These are phyloP conservation scores for Machimus rusticus DNA, from an alignment of 2,888 invertebrate genomes.

Conservation along the genomic window DNA sequence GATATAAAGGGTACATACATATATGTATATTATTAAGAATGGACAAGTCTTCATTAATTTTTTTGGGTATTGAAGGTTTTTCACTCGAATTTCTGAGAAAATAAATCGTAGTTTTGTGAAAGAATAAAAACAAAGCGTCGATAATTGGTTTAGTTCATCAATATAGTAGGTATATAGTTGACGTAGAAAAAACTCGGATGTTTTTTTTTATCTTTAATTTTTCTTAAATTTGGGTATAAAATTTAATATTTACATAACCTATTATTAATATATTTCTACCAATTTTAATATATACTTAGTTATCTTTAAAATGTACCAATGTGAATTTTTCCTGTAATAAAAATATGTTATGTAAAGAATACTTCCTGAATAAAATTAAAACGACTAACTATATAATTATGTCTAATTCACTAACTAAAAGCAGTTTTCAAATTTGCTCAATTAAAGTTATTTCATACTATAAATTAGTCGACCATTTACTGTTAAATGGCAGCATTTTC, in stretches of 20 bases:
- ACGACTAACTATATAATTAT: background rate
- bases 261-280: too few species aligned
- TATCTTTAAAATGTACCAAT: too few species aligned
- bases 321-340: too few species aligned
- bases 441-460: background rate
- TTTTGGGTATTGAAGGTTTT: background rate
- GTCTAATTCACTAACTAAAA: background rate
- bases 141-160: background rate
- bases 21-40: background rate
- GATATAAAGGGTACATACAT: background rate
- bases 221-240: too few species aligned
- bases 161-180: background rate
- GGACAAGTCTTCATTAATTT: background rate
- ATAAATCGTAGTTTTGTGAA: background rate
- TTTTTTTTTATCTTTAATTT: too few species aligned
- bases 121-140: background rate
- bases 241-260: too few species aligned
- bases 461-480: background rate
- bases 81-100: background rate
- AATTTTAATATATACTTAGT: too few species aligned
- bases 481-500: background rate
- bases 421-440: background rate
- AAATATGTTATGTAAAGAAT: too few species aligned
- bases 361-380: too few species aligned
- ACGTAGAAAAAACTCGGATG: too few species aligned